Base-by-base conservation (phyloP, 2,797 vertebrate species). In the Champsocephalus gunnari region DNA sequence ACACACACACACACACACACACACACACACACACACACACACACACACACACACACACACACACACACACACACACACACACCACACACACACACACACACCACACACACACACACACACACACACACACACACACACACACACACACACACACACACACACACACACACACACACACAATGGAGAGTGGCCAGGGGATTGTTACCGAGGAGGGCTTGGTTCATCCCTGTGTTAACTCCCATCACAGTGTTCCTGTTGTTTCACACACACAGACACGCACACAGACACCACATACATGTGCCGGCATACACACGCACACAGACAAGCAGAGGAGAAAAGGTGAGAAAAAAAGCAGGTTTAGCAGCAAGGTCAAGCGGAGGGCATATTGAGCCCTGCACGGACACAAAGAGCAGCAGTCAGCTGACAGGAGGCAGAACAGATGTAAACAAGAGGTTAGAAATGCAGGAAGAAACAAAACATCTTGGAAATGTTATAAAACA, bases 151-250 rank as follows among this genome's bases (percentile, higher is more conserved):
- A 21, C 21, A 21, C 21, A 21, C 21, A 21, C 21, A 21, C 21
- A 21, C 34, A 97, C 96, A 96, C 3, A 4, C 28, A 28, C 77
- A 77, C 90, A 97, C 96, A 96, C 95, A 98, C 96, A 96, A 97
- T 97, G 97, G 91, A 98, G 96, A 82, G 97, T 97, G 90, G 96
- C 96, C 93, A 98, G 94, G 88, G 96, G 95, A 96, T 97, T 97
- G 95, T 95, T 97, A 95, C 95, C 95, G 94, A 97, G 96, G 85
- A 97, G 96, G 88, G 96, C 96, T 92, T 96, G 95, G 95, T 95
- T 97, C 94, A 98, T 96, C 94, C 96, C 97, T 84, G 96, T 95
- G 95, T 96, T 96, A 94, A 98, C 95, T 95, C 96, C 96, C 93
- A 97, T 96, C 96, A 98, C 94, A 93, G 96, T 96, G 94, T 97